Conservation (phyloP, 2,888 invertebrate genomes). For the Lobophora halterata region DNA sequence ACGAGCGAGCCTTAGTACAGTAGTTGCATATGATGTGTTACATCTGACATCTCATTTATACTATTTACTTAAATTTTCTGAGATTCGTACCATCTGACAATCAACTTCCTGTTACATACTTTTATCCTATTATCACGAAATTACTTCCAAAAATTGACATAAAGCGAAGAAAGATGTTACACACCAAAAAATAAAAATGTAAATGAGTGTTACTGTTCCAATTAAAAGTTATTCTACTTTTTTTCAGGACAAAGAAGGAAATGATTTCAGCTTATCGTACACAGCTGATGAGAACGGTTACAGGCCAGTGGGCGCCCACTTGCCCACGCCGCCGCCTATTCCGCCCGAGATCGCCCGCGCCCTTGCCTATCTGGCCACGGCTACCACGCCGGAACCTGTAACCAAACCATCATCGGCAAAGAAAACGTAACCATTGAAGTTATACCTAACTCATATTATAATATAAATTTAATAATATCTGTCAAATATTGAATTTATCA, state of each 20-base stretch:
- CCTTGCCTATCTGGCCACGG: conserved; percentile 74
- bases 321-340: conserved; percentile 75
- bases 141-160: too few relatives aligned
- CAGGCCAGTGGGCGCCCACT: conserved; percentile 68
- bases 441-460: neutral
- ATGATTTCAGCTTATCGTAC: conserved; percentile 71
- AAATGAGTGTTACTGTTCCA: neutral
- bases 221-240: neutral
- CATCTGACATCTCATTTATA: too few relatives aligned
- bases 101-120: too few relatives aligned
- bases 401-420: conserved; percentile 38
- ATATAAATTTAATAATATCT: too few relatives aligned
- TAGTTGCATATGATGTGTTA: too few relatives aligned
- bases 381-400: conserved; percentile 54
- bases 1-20: too few relatives aligned
- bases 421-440: conserved; percentile 17
- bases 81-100: too few relatives aligned
- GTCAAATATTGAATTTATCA: too few relatives aligned
- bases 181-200: too few relatives aligned
- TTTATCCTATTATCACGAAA: too few relatives aligned
- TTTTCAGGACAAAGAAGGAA: conserved; percentile 72
- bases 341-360: conserved; percentile 79
- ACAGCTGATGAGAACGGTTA: conserved; percentile 78
- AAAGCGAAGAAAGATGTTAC: too few relatives aligned
- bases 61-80: too few relatives aligned